Conservation (phyloP, 53 echinoderm and acorn worm genomes). For the Echinarachnius parma region DNA sequence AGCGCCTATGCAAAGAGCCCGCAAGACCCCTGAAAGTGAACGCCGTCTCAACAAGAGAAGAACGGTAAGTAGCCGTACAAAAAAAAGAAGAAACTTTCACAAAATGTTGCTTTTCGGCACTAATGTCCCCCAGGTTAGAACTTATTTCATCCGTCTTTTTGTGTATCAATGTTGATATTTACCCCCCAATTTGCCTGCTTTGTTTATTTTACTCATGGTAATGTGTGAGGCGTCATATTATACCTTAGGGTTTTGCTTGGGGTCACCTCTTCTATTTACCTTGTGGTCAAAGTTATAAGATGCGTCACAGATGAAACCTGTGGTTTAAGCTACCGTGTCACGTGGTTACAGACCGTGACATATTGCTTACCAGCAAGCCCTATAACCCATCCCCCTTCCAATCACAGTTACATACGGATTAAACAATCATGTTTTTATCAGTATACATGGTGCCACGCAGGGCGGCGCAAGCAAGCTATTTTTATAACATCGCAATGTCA, state of each 20-base stretch:
- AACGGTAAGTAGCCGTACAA: conserved; percentile 6
- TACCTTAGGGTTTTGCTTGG: conserved; percentile 8
- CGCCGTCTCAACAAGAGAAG: conserved; percentile 22
- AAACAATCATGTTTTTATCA: too few relatives aligned
- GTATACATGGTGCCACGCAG: too few relatives aligned
- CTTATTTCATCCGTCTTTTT: not conserved
- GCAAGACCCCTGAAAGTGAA: conserved; percentile 28
- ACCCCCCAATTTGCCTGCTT: not conserved
- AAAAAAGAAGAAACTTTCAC: conserved; percentile 18
- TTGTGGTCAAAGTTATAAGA: conserved; percentile 11
- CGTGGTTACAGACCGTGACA: conserved; percentile 1
- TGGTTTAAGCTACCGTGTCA: conserved; percentile 1
- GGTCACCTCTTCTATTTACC: conserved; percentile 15
- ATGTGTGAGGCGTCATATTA: not conserved
- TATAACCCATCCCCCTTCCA: not conserved
- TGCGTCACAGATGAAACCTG: too few relatives aligned
- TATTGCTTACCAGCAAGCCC: conserved; percentile 16
- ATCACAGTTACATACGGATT: not conserved
- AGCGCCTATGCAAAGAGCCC: conserved; percentile 18
- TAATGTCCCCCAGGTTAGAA: conserved; percentile 13
- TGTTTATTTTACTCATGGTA: conserved; percentile 8
- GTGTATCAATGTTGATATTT: too few relatives aligned
- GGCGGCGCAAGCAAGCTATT: too few relatives aligned
- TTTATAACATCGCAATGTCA: too few relatives aligned
- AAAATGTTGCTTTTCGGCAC: conserved; percentile 12